Conservation (phyloP, 2,888 invertebrate species). For the Bombylius discolor region DNA sequence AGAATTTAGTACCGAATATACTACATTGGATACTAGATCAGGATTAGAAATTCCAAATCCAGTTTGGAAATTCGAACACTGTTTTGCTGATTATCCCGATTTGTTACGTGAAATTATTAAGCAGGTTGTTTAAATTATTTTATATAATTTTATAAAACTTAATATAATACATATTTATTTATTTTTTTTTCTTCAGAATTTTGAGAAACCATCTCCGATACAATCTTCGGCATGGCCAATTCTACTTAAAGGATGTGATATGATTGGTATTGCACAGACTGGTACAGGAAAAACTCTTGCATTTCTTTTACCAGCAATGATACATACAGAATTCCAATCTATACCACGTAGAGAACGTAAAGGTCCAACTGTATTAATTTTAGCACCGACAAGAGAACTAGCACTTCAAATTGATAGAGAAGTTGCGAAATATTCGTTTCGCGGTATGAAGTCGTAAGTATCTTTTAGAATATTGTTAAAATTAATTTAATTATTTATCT, state of each 20-base stretch:
- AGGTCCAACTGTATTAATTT: slow-evolving; percentile 75
- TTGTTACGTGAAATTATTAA: slow-evolving; percentile 67
- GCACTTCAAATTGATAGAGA: slow-evolving; percentile 89
- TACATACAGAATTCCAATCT: slow-evolving; percentile 81
- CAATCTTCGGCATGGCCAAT: slow-evolving; percentile 94
- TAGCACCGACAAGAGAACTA: slow-evolving; percentile 88
- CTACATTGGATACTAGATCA: too few relatives aligned
- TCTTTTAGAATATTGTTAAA: background rate
- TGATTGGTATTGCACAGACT: slow-evolving; percentile 95
- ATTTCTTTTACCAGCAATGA: slow-evolving; percentile 80
- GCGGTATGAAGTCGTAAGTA: slow-evolving; percentile 66
- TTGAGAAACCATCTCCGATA: slow-evolving; percentile 76
- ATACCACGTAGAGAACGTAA: slow-evolving; percentile 55
- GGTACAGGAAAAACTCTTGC: slow-evolving; percentile 93
- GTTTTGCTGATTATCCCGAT: slow-evolving; percentile 69
- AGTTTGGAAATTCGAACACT: slow-evolving; percentile 61
- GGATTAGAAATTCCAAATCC: slow-evolving; percentile 29
- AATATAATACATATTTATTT: background rate
- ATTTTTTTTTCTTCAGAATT: slow-evolving; percentile 37
- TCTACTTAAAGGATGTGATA: slow-evolving; percentile 74
- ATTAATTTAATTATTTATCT: background rate
- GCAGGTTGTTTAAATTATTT: slow-evolving; percentile 32
- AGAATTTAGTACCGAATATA: slow-evolving; percentile 16
- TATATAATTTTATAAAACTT: background rate
- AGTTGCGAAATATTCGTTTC: slow-evolving; percentile 77